phyloP scores from a whole-genome alignment of 2,797 vertebrate genomes.

The Podarcis siculus region DNA sequence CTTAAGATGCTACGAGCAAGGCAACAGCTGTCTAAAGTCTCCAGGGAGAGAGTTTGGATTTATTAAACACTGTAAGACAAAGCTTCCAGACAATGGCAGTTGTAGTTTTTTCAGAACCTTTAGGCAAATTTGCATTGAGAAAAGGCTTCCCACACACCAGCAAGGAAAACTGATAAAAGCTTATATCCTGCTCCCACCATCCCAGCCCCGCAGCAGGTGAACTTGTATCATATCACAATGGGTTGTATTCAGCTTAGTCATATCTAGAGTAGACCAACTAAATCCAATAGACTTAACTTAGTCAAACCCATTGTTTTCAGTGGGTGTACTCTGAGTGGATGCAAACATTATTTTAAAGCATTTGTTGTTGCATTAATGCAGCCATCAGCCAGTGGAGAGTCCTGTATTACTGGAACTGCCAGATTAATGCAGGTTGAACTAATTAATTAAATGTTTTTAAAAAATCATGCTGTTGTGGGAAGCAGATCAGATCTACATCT shows the following conservation, averaged over 20 bases:
- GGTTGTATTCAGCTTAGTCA: too few relatives aligned
- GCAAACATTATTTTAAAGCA: neutral
- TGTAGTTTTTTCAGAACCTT: neutral
- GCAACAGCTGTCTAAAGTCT: constrained; percentile 69
- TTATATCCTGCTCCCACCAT: neutral
- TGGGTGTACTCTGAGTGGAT: neutral
- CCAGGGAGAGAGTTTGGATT: constrained; percentile 12
- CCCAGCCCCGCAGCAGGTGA: neutral
- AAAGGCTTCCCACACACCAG: neutral
- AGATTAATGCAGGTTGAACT: neutral
- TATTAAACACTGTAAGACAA: neutral
- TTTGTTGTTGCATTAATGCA: neutral
- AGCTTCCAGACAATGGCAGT: neutral
- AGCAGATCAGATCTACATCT: neutral
- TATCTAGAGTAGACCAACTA: too few relatives aligned
- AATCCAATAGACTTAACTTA: too few relatives aligned
- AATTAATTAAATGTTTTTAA: neutral
- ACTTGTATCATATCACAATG: too few relatives aligned
- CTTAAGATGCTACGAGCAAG: constrained; percentile 62
- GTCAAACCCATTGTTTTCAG: too few relatives aligned
- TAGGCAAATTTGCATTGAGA: neutral
- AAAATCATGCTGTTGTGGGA: neutral
- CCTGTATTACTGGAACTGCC: neutral
- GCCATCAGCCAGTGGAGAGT: neutral
- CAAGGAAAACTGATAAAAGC: neutral